Percentiles rank a stretch among this genome's conserved stretches.
Evolutionary conservation across 1,140 invertebrate species (phyloP).

Genomic region (Piezodorus guildinii): DNA sequence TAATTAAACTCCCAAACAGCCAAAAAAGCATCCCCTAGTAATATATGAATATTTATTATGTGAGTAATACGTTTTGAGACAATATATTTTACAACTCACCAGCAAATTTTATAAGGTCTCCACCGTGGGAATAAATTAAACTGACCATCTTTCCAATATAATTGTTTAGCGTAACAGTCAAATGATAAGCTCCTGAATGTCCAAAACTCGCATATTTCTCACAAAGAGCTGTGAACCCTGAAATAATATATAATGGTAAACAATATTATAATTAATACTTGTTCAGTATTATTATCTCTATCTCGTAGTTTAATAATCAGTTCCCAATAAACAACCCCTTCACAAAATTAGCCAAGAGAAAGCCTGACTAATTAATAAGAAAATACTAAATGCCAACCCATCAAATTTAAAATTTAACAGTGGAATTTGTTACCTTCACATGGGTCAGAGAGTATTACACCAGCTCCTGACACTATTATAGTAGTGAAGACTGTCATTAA

Average conservation of each 20-base stretch:
- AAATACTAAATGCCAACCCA: too few species aligned
- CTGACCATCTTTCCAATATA: constrained; percentile 55
- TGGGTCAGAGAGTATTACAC: too few species aligned
- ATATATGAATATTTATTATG: not conserved
- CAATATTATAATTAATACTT: not conserved
- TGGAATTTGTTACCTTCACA: too few species aligned
- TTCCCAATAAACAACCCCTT: too few species aligned
- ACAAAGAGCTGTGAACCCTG: constrained; percentile 51
- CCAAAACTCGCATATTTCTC: constrained; percentile 47
- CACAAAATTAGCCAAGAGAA: too few species aligned
- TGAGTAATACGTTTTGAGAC: not conserved
- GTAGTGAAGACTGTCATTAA: too few species aligned
- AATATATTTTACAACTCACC: not conserved
- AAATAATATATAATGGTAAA: too few species aligned
- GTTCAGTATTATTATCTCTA: too few species aligned
- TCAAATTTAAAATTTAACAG: too few species aligned
- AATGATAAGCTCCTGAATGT: constrained; percentile 46
- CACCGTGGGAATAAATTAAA: constrained; percentile 46
- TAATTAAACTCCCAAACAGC: constrained; percentile 45
- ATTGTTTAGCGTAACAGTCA: constrained; percentile 48
- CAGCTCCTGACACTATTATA: too few species aligned
- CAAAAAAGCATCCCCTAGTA: constrained; percentile 48
- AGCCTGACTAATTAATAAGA: too few species aligned
- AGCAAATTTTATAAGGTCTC: constrained; percentile 54
- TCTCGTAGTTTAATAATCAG: too few species aligned